Evolutionary conservation across 2,888 invertebrate species (phyloP).

Genomic region (Drosophila neotestacea): DNA sequence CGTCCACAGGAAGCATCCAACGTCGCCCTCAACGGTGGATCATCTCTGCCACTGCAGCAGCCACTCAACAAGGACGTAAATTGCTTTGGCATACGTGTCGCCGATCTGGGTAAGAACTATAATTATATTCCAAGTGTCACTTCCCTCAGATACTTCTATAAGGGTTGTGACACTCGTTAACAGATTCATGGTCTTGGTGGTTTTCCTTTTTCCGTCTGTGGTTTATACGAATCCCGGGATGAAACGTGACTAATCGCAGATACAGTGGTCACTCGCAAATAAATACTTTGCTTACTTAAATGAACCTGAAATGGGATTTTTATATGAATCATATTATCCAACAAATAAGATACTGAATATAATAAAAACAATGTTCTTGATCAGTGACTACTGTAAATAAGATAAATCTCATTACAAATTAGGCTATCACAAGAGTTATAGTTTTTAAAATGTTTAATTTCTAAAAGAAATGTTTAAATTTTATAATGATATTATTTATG

Average conservation of each 20-base stretch:
- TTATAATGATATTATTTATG: no score
- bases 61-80: conserved; percentile 84
- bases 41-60: conserved; percentile 78
- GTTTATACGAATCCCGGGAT: neutral
- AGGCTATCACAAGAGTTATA: no score
- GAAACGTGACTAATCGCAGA: conserved; percentile 9
- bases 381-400: no score
- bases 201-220: neutral
- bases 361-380: no score
- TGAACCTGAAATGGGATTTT: neutral
- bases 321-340: no score
- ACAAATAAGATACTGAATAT: no score
- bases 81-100: conserved; percentile 85
- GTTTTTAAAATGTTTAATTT: no score
- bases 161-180: neutral
- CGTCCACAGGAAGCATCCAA: conserved; percentile 85
- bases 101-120: conserved; percentile 83
- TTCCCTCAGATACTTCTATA: neutral
- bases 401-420: no score
- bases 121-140: neutral
- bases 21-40: conserved; percentile 65
- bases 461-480: no score
- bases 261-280: conserved; percentile 1
- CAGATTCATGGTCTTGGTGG: conserved; percentile 5
- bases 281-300: neutral